Evolutionary conservation across 2,888 invertebrate genomes (phyloP).

Genomic region (Orthosia gracilis): DNA sequence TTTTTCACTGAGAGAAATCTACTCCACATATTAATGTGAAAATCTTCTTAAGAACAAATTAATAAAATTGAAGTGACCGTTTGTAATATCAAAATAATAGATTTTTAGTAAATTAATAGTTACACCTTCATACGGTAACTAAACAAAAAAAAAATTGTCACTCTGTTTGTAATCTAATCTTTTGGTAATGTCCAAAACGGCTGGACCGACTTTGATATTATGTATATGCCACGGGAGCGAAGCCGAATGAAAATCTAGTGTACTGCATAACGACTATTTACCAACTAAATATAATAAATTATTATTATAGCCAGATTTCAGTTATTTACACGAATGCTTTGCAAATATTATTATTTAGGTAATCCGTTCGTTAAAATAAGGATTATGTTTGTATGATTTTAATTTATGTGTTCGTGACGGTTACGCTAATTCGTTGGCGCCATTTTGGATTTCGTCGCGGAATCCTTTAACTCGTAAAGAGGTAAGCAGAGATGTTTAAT

Average conservation of each 20-base stretch:
- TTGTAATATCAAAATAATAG: too few species aligned
- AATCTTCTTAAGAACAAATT: too few species aligned
- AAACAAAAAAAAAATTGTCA: too few species aligned
- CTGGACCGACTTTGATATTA: too few species aligned
- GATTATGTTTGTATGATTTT: slow-evolving; percentile 56
- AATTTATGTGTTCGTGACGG: slow-evolving; percentile 51
- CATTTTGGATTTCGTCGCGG: slow-evolving; percentile 32
- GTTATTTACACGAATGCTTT: slow-evolving; percentile 35
- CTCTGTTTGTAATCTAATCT: too few species aligned
- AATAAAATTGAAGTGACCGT: too few species aligned
- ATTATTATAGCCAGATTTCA: slow-evolving; percentile 16
- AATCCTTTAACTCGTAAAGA: neutral
- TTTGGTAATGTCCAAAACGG: too few species aligned
- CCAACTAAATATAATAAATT: slow-evolving; percentile 38
- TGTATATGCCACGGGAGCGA: neutral
- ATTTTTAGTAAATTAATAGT: too few species aligned
- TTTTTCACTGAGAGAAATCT: too few species aligned
- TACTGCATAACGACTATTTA: slow-evolving; percentile 26
- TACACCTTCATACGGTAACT: too few species aligned
- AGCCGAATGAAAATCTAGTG: neutral
- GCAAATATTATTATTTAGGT: slow-evolving; percentile 51
- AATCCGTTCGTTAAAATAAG: slow-evolving; percentile 56
- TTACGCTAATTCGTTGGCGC: slow-evolving; percentile 27
- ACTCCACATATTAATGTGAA: too few species aligned
- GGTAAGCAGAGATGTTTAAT: neutral